Evolutionary conservation across 2,113 vertebrate genomes (phyloP), one percentile per base, ranked within the genome.

Genomic region (Arothron firmamentum): DNA sequence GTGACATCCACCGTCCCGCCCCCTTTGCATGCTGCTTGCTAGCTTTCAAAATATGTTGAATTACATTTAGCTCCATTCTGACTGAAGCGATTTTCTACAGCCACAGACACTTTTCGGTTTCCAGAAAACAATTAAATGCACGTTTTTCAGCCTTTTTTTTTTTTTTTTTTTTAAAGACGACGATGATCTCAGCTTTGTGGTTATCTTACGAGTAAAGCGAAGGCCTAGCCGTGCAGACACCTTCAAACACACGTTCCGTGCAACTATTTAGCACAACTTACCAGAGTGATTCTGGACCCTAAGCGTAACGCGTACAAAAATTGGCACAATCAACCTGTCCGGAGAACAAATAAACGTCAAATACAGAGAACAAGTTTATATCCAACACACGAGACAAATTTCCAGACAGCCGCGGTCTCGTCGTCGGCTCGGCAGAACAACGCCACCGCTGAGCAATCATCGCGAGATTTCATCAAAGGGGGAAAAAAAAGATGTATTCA

Each of bases 401-500:
- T 88, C 85, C 83, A 90, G 85, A 90, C 88, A 71, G 73, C 84
- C 62, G 74, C 74, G 54, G 64, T 81, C 80, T 85, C 83, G 84
- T 85, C 82, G 87, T 85, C 84, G 75, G 74, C 76, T 84, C 86
- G 81, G 87, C 82, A 67, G 79, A 88, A 87, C 88, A 88, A 88
- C 88, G 84, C 82, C 86, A 85, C 81, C 72, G 77, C 72, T 72
- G 25, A 0, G 50, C 45, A 85, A 84, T 4, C 60, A 85, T 79
- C 84, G 87, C 87, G 87, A 87, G 79, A 86, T 52, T 14, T 78
- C 38, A 9, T 10, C 10, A 38, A 38, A 38, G 34, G 1, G 10
- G 1, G 42, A 28, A 51, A 56, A 50, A 49, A 38, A n/a, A 18
- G 47, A 47, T 3, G 34, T 9, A 38, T 38, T 38, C 8, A 1